phyloP scores from a whole-genome alignment of 2,113 vertebrate genomes.

The Smithornis capensis region DNA sequence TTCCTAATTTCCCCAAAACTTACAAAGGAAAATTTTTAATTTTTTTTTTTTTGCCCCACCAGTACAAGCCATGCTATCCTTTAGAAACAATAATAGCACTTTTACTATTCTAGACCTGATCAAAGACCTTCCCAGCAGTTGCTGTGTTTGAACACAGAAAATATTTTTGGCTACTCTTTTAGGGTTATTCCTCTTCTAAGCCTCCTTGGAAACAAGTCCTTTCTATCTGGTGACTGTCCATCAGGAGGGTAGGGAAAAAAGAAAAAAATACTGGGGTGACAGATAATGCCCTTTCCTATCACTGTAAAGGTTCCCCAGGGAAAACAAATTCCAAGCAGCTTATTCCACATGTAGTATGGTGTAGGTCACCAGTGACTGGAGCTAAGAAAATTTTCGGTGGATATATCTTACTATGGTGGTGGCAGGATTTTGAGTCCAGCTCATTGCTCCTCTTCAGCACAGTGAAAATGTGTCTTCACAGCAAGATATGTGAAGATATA shows the following conservation, averaged over 20 bases:
- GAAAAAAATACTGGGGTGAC: not conserved
- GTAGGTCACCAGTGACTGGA: not conserved
- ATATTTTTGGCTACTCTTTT: not conserved
- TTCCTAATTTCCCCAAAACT: not conserved
- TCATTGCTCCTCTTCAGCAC: not conserved
- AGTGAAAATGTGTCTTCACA: not conserved
- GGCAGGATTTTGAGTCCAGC: not conserved
- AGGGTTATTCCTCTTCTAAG: not conserved
- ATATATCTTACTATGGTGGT: not conserved
- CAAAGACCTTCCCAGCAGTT: not conserved
- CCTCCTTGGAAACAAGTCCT: not conserved
- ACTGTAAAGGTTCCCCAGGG: not conserved
- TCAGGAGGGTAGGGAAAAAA: not conserved
- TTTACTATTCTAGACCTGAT: not conserved
- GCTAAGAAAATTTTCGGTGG: not conserved
- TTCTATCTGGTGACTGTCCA: not conserved
- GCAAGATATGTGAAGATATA: not conserved
- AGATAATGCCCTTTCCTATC: not conserved
- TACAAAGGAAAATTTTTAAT: accelerated
- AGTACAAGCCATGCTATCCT: not conserved
- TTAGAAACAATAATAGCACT: not conserved
- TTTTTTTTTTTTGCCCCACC: not conserved
- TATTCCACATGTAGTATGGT: not conserved
- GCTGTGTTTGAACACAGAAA: not conserved
- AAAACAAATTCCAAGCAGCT: not conserved